These are phyloP conservation scores for Prionace glauca DNA, from an alignment of 2,797 vertebrate genomes.

Conservation along the genomic window DNA sequence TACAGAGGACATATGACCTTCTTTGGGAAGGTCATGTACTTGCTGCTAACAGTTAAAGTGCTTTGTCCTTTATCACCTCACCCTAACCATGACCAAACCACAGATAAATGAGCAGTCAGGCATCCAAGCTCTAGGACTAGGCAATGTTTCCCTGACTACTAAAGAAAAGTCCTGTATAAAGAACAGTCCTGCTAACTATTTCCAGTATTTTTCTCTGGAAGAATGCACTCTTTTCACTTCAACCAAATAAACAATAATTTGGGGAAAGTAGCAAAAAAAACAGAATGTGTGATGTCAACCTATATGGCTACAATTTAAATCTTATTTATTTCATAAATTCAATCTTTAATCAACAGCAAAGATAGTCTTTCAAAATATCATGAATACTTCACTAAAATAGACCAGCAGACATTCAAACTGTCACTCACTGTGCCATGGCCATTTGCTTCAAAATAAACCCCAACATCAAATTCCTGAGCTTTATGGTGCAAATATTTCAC, in stretches of 20 bases:
- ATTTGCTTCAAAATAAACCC: conserved; percentile 94
- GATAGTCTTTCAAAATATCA: too few species aligned
- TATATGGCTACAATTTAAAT: not conserved
- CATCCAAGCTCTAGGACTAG: not conserved
- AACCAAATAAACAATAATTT: not conserved
- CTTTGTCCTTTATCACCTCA: not conserved
- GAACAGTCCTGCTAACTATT: not conserved
- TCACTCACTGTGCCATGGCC: conserved; percentile 89
- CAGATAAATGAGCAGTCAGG: not conserved
- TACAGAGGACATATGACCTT: not conserved
- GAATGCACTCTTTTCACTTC: not conserved
- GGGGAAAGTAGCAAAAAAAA: not conserved
- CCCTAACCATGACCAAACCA: too few species aligned
- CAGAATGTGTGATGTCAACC: not conserved
- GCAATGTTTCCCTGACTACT: not conserved
- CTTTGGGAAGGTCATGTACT: not conserved
- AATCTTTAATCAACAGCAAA: not conserved
- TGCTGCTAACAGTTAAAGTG: not conserved
- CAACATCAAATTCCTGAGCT: conserved; percentile 83
- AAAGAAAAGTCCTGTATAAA: not conserved
- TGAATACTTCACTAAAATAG: not conserved
- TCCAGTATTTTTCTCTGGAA: not conserved
- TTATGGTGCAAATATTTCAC: conserved; percentile 92
- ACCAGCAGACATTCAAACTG: not conserved
- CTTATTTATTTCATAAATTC: not conserved